Percentiles rank a stretch among this genome's conserved stretches.
phyloP scores from a whole-genome alignment of 64 coral and sea anemone genomes.

The Exaiptasia diaphana region DNA sequence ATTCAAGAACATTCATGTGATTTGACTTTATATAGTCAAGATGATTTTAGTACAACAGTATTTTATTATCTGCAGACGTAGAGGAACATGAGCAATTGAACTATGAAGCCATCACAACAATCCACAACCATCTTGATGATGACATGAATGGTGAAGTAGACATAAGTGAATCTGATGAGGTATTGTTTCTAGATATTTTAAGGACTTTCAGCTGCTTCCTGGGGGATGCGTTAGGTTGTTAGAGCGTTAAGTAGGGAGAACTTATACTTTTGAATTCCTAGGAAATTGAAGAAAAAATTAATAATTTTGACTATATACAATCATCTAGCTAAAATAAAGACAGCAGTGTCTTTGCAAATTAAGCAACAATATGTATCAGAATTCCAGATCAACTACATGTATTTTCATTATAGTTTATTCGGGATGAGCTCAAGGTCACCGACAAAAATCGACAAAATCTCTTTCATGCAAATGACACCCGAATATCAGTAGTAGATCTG shows the following conservation, averaged over 20 bases:
- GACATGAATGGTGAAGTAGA: conserved; percentile 92
- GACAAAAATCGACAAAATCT: conserved; percentile 85
- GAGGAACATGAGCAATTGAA: conserved; percentile 72
- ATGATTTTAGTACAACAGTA: too few relatives aligned
- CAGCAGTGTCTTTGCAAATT: too few relatives aligned
- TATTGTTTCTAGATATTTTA: too few relatives aligned
- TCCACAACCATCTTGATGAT: conserved; percentile 92
- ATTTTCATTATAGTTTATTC: conserved; percentile 77
- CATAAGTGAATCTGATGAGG: conserved; percentile 90
- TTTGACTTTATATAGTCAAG: too few relatives aligned
- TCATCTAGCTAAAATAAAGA: too few relatives aligned
- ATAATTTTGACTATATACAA: too few relatives aligned
- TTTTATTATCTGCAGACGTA: conserved; percentile 2
- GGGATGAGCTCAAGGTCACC: conserved; percentile 74
- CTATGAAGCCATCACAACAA: conserved; percentile 78
- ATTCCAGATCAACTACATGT: too few relatives aligned
- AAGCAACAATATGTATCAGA: too few relatives aligned
- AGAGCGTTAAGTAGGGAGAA: background rate
- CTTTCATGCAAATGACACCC: conserved; percentile 85
- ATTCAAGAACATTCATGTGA: too few relatives aligned
- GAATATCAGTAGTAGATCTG: conserved; percentile 82
- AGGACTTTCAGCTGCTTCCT: too few relatives aligned
- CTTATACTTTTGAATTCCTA: background rate
- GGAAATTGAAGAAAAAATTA: too few relatives aligned
- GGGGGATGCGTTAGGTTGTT: too few relatives aligned